Evolutionary conservation across 2,113 vertebrate genomes (phyloP).

Genomic region (Pleuronectes platessa): DNA sequence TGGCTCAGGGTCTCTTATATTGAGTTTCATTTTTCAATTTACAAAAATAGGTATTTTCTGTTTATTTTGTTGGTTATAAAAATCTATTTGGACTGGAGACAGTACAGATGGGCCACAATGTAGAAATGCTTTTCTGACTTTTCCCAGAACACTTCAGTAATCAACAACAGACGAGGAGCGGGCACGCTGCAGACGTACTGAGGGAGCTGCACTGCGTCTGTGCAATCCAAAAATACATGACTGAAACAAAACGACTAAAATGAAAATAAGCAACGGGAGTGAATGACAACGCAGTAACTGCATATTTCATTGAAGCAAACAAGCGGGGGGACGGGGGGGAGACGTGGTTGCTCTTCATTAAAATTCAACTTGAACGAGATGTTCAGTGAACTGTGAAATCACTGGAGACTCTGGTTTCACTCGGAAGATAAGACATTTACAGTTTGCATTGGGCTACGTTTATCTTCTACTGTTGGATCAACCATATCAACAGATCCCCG

Average conservation of each 20-base stretch:
- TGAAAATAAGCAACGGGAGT: not conserved
- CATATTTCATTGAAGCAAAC: slow-evolving; percentile 10
- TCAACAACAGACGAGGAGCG: slow-evolving; percentile 16
- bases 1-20: too few relatives aligned
- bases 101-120: slow-evolving; percentile 9
- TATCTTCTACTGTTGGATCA: not conserved
- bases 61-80: not conserved
- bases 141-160: slow-evolving; percentile 1
- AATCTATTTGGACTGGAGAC: not conserved
- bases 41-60: too few relatives aligned
- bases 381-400: slow-evolving; percentile 14
- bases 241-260: not conserved
- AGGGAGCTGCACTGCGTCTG: not conserved
- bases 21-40: not conserved
- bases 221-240: slow-evolving; percentile 2
- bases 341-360: not conserved
- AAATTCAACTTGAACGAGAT: slow-evolving; percentile 3
- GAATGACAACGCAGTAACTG: not conserved
- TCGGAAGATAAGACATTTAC: slow-evolving; percentile 41
- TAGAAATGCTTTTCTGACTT: not conserved
- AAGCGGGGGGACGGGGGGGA: not conserved
- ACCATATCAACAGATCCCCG: slow-evolving; percentile 16
- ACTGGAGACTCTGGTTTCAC: slow-evolving; percentile 1
- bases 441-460: slow-evolving; percentile 12
- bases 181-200: not conserved